A percentile compares a stretch with the other conserved stretches of the same genome.
phyloP scores from a whole-genome alignment of 2,888 invertebrate species.

The Notodromas monacha region DNA sequence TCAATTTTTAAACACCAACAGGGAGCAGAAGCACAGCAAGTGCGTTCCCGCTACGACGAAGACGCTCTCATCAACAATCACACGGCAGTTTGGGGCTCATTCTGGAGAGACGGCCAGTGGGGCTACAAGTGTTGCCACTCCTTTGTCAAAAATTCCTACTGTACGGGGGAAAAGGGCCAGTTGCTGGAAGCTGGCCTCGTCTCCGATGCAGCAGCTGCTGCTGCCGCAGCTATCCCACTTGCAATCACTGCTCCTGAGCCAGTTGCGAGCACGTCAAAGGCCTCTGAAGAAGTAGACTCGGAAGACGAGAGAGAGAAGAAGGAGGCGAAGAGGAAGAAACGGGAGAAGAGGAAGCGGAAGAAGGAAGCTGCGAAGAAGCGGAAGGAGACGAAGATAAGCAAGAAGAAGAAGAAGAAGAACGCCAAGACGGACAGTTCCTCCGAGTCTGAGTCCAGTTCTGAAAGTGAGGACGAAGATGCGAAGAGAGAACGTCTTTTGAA shows the following conservation, averaged over 20 bases:
- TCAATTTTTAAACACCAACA: conserved; percentile 10
- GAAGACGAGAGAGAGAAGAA: conserved; percentile 12
- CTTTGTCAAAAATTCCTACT: conserved; percentile 48
- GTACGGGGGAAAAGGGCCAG: conserved; percentile 29
- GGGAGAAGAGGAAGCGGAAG: conserved; percentile 18
- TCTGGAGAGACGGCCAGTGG: conserved; percentile 71
- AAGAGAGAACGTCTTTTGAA: conserved; percentile 8
- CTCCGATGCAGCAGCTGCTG: not conserved
- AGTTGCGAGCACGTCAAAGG: not conserved
- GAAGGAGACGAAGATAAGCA: conserved; percentile 9
- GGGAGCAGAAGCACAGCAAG: conserved; percentile 57
- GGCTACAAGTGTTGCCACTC: conserved; percentile 88
- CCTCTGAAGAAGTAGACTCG: too few species aligned
- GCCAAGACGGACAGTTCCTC: conserved; percentile 2
- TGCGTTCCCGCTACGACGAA: conserved; percentile 68
- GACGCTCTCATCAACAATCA: conserved; percentile 75
- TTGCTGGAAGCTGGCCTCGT: not conserved
- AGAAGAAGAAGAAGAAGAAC: conserved; percentile 13
- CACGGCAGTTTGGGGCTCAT: conserved; percentile 78
- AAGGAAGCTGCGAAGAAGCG: conserved; percentile 15
- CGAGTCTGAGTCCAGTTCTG: conserved; percentile 5
- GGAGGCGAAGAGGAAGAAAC: conserved; percentile 19
- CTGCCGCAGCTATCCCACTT: too few species aligned
- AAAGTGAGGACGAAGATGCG: conserved; percentile 10
- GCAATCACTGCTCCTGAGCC: not conserved